Evolutionary conservation across 2,113 vertebrate genomes (phyloP).

Genomic region (Megaptera novaeangliae): DNA sequence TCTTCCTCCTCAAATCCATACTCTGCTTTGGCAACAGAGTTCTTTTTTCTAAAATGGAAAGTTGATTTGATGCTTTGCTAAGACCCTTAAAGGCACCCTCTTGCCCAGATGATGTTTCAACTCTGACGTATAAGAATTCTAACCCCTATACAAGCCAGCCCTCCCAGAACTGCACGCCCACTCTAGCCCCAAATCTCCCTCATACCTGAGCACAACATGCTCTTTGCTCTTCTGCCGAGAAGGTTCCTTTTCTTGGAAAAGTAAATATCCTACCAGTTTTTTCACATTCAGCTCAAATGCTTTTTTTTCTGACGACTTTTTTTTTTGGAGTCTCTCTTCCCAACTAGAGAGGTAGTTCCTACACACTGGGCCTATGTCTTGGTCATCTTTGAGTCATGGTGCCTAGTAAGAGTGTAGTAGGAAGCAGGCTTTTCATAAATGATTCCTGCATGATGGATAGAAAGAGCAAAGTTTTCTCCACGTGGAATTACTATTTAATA

Average conservation of each 20-base stretch:
- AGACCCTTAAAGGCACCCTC: not conserved
- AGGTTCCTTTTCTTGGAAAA: not conserved
- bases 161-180: not conserved
- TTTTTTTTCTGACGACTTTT: not conserved
- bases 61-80: not conserved
- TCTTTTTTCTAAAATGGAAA: not conserved
- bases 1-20: not conserved
- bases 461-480: not conserved
- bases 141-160: not conserved
- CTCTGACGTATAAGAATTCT: not conserved
- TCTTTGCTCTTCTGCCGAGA: not conserved
- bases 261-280: not conserved
- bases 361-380: not conserved
- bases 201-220: not conserved
- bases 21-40: not conserved
- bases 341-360: not conserved
- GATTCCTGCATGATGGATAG: not conserved
- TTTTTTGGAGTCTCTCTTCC: conserved; percentile 2
- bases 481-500: not conserved
- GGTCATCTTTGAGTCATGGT: not conserved
- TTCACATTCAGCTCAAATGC: not conserved
- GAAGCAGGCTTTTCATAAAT: not conserved
- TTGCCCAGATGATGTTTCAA: not conserved
- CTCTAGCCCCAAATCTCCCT: not conserved
- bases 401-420: not conserved